Percentiles rank a stretch among this genome's conserved stretches.
Conservation (phyloP, 2,113 vertebrate species). For the Toxotes jaculatrix region DNA sequence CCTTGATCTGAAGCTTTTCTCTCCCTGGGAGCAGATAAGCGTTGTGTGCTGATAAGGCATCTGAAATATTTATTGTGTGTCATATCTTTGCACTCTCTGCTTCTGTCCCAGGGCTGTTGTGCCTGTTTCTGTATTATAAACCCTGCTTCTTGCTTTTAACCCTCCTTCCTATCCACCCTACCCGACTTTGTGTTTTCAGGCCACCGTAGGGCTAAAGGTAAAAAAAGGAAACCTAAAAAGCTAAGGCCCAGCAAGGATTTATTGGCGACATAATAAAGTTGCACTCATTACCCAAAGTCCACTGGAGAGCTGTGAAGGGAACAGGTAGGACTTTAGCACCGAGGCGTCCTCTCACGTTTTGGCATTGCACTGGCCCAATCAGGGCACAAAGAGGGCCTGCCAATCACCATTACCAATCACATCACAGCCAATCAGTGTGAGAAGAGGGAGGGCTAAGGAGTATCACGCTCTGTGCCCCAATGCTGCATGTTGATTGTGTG, state of each 20-base stretch:
- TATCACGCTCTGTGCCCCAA: constrained; percentile 54
- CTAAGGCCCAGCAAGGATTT: constrained; percentile 89
- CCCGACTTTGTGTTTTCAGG: constrained; percentile 94
- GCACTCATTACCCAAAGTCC: constrained; percentile 77
- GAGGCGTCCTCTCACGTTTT: constrained; percentile 47
- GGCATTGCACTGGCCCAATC: constrained; percentile 73
- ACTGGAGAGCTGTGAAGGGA: constrained; percentile 86
- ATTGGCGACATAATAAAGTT: constrained; percentile 89
- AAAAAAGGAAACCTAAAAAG: constrained; percentile 97
- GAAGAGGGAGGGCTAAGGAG: constrained; percentile 57
- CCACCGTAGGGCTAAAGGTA: constrained; percentile 95
- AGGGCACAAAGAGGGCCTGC: constrained; percentile 52
- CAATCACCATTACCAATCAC: constrained; percentile 77
- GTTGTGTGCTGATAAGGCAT: constrained; percentile 82
- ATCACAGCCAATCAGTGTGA: constrained; percentile 69
- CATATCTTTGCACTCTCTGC: constrained; percentile 73
- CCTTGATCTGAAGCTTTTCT: constrained; percentile 81
- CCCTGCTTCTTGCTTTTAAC: constrained; percentile 82
- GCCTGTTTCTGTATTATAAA: constrained; percentile 79
- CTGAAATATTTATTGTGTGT: constrained; percentile 85
- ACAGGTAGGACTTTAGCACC: constrained; percentile 91
- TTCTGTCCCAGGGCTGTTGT: constrained; percentile 67
- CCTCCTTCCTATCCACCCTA: constrained; percentile 84
- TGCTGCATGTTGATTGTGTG: constrained; percentile 78
- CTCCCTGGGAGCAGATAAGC: constrained; percentile 75